phyloP scores from a whole-genome alignment of 2,797 vertebrate genomes.

The Onychomys arenicola region DNA sequence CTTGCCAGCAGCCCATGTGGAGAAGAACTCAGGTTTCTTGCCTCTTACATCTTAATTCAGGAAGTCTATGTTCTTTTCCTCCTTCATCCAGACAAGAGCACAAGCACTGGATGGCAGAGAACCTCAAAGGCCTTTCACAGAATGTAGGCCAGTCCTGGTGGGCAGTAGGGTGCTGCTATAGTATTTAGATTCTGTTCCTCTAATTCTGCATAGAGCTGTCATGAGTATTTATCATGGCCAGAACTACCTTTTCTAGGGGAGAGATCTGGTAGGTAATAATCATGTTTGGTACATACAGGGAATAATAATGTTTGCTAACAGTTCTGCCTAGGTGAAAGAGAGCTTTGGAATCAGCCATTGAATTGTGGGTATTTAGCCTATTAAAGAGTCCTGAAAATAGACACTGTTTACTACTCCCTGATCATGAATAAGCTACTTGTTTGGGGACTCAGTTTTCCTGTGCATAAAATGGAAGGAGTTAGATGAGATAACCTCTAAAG shows the following conservation, averaged over 20 bases:
- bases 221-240: constrained; percentile 31
- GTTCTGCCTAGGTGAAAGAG: not conserved
- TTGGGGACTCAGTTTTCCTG: constrained; percentile 6
- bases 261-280: not conserved
- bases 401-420: not conserved
- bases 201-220: not conserved
- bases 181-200: constrained; percentile 3
- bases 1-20: not conserved
- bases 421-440: not conserved
- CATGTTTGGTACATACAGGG: not conserved
- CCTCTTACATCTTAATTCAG: not conserved
- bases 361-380: not conserved
- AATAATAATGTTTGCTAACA: constrained; percentile 21
- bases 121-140: not conserved
- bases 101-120: not conserved
- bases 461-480: constrained; percentile 23
- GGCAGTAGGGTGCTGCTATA: not conserved
- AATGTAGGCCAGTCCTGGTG: not conserved
- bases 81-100: not conserved
- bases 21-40: constrained; percentile 3
- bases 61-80: not conserved
- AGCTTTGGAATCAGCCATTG: not conserved
- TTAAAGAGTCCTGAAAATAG: not conserved
- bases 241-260: constrained; percentile 22
- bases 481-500: constrained; percentile 4